Base-by-base conservation (phyloP, 2,888 invertebrate species). In the Oscheius onirici region DNA sequence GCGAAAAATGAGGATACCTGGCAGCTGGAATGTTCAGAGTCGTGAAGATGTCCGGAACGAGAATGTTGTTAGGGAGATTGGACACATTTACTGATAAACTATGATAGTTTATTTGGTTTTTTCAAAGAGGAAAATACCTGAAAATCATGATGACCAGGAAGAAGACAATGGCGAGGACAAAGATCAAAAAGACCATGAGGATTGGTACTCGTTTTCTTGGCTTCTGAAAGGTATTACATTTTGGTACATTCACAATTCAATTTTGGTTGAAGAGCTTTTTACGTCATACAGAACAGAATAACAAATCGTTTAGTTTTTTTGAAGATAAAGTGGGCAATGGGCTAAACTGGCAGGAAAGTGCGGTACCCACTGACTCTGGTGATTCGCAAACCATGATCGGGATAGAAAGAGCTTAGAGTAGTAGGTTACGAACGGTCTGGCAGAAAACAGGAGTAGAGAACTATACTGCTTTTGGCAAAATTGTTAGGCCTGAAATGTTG, bases 11-110 rank as follows among this genome's bases (percentile, higher is more conserved):
- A 11, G 17, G 34, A 34, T 51, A 78, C 78, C 71, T 78, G 13
- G 78, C 80, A 11, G 80, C 74, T 8, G 80, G 78, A 57, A 80
- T 75, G 41, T 80, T 78, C 44, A 77, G 65, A 1, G 73, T 58
- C 1, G 75, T 73, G 57, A 78, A 80, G 26, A 78, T 57, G 51
- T 78, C 75, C 0, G 78, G 78, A 24, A 80, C 70, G 49, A 78
- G 60, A 15, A 69, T 73, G 22, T 63, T 58, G 41, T 70, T 69
- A 10, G 66, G 52, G 5, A 80, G 34, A 2, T 61, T 26, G 10
- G 77, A 67, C 1, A 79, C 77, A 67, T 79, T 77, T 26, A 73
- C 74, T 5, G 77, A 75, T 2, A 79, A 41, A 69, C 79, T 79
- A 68, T 40, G n/a, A 49, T 49, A 24, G 20, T 20, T 3, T 20